Evolutionary conservation across 2,888 invertebrate species (phyloP).

Genomic region (Mesorhabditis sp.): DNA sequence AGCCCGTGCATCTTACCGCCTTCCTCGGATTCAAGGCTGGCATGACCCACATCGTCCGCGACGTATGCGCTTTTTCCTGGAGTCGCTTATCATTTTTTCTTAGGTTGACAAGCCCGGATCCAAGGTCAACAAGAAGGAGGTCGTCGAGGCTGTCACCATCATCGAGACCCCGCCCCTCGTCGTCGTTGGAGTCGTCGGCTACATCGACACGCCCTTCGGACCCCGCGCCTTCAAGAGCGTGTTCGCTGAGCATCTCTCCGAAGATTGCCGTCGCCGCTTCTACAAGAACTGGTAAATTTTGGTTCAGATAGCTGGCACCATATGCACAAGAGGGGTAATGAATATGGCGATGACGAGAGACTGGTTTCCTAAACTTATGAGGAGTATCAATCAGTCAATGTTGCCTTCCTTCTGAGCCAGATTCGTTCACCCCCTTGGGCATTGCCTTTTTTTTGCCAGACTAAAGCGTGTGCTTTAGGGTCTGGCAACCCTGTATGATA

Average conservation of each 20-base stretch:
- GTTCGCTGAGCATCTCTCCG: conserved; percentile 97
- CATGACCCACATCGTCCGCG: conserved; percentile 98
- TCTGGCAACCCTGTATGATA: conserved; percentile 15
- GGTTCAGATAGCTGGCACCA: not conserved
- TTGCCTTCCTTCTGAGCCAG: conserved; percentile 7
- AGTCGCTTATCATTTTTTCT: conserved; percentile 1
- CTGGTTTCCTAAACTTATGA: not conserved
- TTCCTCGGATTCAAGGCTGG: conserved; percentile 98
- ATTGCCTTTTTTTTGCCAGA: conserved; percentile 16
- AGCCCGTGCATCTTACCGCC: conserved; percentile 88
- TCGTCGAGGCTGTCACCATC: conserved; percentile 96
- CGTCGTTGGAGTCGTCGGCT: conserved; percentile 89
- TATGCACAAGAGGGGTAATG: not conserved
- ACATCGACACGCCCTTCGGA: conserved; percentile 97
- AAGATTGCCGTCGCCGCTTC: conserved; percentile 95
- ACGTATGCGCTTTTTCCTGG: conserved; percentile 64
- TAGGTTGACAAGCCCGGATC: conserved; percentile 60
- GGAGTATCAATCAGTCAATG: conserved; percentile 7
- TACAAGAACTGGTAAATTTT: conserved; percentile 94
- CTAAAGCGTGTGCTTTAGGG: conserved; percentile 12
- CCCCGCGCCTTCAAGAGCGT: conserved; percentile 88
- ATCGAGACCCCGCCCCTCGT: conserved; percentile 98
- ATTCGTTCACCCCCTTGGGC: conserved; percentile 21
- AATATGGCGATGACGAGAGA: not conserved
- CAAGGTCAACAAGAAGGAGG: conserved; percentile 99